Evolutionary conservation across 1,140 invertebrate species (phyloP), one percentile per base, ranked within the genome.

Genomic region (Pristionchus pacificus): DNA sequence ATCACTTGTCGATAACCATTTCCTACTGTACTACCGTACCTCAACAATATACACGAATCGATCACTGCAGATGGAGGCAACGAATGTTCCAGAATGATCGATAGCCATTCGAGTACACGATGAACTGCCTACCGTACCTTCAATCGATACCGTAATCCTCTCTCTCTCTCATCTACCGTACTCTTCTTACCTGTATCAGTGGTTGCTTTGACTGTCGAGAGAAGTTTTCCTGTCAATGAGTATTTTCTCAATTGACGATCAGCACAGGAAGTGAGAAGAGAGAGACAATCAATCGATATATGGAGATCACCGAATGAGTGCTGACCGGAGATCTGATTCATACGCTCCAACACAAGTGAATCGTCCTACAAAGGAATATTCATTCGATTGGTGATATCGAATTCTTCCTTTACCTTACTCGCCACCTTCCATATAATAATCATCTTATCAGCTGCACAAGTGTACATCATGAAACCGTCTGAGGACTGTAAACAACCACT

Each of bases 391-490:
- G 6, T 49, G 38, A 10, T 10, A 19, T 49, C 19, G 38, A 10
- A 10, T 10, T 6, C 6, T 6, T 49, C 38, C 19, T 19, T 49
- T 49, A 49, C 38, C 38, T 10, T 49, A 6, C 15, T 6, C 6
- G n/a, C 60, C 6, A 61, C 6, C 15, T n/a, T 28, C 15, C 60
- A n/a, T 10, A 61, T 61, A 6, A 61, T n/a, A n/a, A 61, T 31
- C 30, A 61, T 15, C n/a, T 61, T 61, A n/a, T 61, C 60, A 10
- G 60, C 6, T 28, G 60, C 60, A 31, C 60, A 61, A 28, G 60
- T 61, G 60, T 28, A 61, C 60, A 61, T 61, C 6, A 15, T 31
- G 27, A 61, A 31, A 28, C 60, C 60, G 6, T 61, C 60, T 15
- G 60, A 28, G 6, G 27, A 10, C 60, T 61, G n/a, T n/a, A 61